Percentiles rank a stretch among this genome's conserved stretches.
Conservation (phyloP, 2,113 vertebrate species). For the Cavia aperea region DNA sequence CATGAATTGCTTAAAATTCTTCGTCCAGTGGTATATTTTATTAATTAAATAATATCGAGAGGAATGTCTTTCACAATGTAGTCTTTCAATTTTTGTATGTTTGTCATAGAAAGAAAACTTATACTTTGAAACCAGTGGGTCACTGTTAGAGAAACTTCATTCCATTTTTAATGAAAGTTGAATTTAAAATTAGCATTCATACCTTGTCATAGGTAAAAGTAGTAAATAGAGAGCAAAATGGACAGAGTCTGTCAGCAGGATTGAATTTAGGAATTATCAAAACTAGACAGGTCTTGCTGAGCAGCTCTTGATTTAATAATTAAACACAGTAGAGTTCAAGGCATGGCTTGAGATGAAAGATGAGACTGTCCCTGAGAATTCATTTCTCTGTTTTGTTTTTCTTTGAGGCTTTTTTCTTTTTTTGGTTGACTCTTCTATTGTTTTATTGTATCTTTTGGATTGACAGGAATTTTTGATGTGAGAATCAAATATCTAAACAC, state of each 20-base stretch:
- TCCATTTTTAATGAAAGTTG: constrained; percentile 76
- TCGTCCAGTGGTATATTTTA: background rate
- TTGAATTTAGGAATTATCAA: constrained; percentile 87
- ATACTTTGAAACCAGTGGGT: constrained; percentile 55
- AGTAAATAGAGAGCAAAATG: constrained; percentile 77
- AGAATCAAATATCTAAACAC: background rate
- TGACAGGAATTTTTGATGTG: background rate
- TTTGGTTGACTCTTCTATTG: constrained; percentile 68
- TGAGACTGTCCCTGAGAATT: constrained; percentile 84
- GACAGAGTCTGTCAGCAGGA: constrained; percentile 86
- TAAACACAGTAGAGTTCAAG: constrained; percentile 87
- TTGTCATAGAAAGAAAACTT: constrained; percentile 47
- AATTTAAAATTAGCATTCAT: constrained; percentile 81
- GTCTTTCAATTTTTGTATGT: constrained; percentile 54
- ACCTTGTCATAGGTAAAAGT: constrained; percentile 75
- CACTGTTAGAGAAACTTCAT: constrained; percentile 65
- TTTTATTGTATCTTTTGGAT: constrained; percentile 23
- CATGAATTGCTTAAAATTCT: background rate
- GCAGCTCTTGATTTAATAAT: constrained; percentile 87
- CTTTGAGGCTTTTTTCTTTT: constrained; percentile 65
- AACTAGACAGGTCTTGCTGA: constrained; percentile 80
- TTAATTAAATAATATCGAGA: constrained; percentile 10
- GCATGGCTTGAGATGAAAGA: constrained; percentile 84
- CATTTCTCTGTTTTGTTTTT: constrained; percentile 76
- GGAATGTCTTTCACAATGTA: constrained; percentile 27